Evolutionary conservation across 1,140 invertebrate genomes (phyloP).

Genomic region (Trichonephila inaurata): DNA sequence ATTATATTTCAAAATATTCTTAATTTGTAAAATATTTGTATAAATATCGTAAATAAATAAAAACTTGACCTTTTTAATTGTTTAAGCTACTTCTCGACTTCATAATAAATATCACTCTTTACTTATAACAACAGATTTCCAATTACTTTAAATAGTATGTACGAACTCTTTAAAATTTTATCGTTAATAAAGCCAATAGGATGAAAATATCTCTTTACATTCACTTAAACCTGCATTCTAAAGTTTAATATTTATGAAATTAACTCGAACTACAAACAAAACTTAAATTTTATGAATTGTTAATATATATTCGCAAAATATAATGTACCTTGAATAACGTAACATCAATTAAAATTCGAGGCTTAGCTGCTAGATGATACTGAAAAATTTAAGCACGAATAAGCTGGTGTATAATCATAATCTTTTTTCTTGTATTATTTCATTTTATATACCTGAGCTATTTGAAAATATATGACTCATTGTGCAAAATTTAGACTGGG

Average conservation of each 20-base stretch:
- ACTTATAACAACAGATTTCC: not conserved
- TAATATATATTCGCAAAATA: not conserved
- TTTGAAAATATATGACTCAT: not conserved
- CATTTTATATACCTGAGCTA: not conserved
- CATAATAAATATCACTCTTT: not conserved
- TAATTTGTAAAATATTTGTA: too few relatives aligned
- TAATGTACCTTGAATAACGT: not conserved
- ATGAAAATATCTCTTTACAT: not conserved
- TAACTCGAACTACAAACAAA: not conserved
- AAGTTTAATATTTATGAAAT: not conserved
- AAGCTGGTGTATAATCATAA: not conserved
- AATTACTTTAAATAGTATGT: not conserved
- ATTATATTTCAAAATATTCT: too few relatives aligned
- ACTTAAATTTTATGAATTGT: not conserved
- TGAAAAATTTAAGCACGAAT: not conserved
- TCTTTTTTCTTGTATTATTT: not conserved
- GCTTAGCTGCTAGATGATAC: not conserved
- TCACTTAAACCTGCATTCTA: not conserved
- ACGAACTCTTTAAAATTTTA: not conserved
- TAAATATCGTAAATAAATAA: too few relatives aligned
- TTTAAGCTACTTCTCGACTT: not conserved
- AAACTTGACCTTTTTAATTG: too few relatives aligned
- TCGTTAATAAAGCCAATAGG: not conserved
- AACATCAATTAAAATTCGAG: not conserved
- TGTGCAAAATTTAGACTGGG: not conserved